phyloP scores from a whole-genome alignment of 2,113 vertebrate species.

The Bujurquina vittata region DNA sequence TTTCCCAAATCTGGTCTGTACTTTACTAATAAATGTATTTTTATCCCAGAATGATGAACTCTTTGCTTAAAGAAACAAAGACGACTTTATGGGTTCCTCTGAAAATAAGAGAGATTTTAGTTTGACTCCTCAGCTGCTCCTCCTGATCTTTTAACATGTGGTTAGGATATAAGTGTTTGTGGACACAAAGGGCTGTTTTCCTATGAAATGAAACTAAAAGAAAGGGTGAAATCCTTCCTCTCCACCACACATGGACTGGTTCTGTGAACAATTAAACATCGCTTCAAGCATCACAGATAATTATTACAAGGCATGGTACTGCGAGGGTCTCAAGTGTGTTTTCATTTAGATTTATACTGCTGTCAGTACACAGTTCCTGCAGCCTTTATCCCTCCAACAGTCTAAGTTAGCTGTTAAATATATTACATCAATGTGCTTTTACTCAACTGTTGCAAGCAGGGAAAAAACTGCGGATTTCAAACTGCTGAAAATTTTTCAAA shows the following conservation, averaged over 20 bases:
- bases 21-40: neutral
- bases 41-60: neutral
- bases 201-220: slow-evolving; percentile 23
- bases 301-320: slow-evolving; percentile 54
- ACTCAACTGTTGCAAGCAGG: too few relatives aligned
- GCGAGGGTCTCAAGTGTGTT: neutral
- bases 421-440: too few relatives aligned
- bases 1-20: neutral
- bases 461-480: too few relatives aligned
- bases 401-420: neutral
- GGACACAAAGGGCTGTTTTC: slow-evolving; percentile 20
- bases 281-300: slow-evolving; percentile 57
- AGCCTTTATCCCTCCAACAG: neutral
- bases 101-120: neutral
- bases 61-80: neutral
- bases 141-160: neutral
- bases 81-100: neutral
- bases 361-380: neutral
- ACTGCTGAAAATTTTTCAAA: too few relatives aligned
- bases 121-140: neutral
- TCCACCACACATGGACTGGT: neutral
- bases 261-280: slow-evolving; percentile 58
- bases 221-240: neutral
- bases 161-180: slow-evolving; percentile 30
- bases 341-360: neutral